phyloP scores from a whole-genome alignment of 2,113 vertebrate species.

The Hiodon tergisus region DNA sequence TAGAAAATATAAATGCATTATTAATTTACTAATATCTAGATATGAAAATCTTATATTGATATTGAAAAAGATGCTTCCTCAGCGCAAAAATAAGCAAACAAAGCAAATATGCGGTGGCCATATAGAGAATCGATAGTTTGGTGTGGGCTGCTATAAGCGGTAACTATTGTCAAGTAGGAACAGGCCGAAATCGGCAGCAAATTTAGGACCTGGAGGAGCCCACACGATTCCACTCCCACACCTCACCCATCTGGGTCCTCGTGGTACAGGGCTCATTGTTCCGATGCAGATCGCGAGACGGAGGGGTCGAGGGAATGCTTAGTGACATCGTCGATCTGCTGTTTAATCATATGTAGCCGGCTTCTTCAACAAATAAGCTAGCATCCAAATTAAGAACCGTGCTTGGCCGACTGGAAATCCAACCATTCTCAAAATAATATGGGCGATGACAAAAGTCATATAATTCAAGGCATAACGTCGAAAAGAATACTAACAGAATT shows the following conservation, averaged over 20 bases:
- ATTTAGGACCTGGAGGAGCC: constrained; percentile 34
- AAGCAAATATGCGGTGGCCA: no score
- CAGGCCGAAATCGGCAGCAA: not conserved
- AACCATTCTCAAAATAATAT: no score
- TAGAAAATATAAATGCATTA: no score
- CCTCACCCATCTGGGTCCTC: constrained; percentile 31
- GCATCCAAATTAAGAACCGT: not conserved
- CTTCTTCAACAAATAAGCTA: constrained; percentile 12
- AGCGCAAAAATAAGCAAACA: no score
- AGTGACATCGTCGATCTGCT: no score
- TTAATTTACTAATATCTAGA: no score
- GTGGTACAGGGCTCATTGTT: constrained; percentile 51
- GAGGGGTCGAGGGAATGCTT: constrained; percentile 21
- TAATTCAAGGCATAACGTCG: no score
- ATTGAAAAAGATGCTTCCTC: no score
- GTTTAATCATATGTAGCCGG: no score
- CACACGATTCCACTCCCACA: constrained; percentile 28
- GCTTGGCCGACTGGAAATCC: not conserved
- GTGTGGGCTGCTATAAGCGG: not conserved
- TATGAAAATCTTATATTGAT: no score
- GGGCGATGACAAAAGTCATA: no score
- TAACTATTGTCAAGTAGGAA: not conserved
- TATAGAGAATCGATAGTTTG: not conserved
- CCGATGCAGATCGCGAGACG: constrained; percentile 26
- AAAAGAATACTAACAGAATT: no score